Base-by-base conservation (phyloP, 2,888 invertebrate species). In the Ennomos erosarius region DNA sequence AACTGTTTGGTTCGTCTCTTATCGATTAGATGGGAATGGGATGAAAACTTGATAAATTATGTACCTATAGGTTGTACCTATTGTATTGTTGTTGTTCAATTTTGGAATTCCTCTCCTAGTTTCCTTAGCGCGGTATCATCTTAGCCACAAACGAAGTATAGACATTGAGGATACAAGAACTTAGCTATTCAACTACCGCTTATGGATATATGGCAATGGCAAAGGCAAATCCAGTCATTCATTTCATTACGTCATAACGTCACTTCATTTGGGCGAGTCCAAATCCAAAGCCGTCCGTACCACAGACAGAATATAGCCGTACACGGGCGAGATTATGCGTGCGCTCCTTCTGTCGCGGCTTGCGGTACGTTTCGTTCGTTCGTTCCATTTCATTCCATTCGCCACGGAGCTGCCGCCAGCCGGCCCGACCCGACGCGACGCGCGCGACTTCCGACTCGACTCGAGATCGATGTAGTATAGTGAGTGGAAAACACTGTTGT, bases 401-500 rank as follows among this genome's bases (percentile, higher is more conserved):
- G 79, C 74, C 70, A 78, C 77, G 73, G 74, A 69, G 38, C 39
- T 33, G 62, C 50, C 40, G 56, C 49, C 12, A 6, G 26, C 26
- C 26, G 26, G 6, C 26, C 16, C 16, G 16, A 1, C 16, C 16
- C 1, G 3, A 16, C 16, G 16, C 26, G 65, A 67, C 69, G 74
- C 71, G 73, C 74, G 73, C 73, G 72, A 74, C 74, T 75, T 74
- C 74, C 73, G 76, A 79, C 3, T 16, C 16, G n/a, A 4, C 1
- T 26, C 26, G 26, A 16, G 71, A 77, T 77, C 86, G 86, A 87
- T 87, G 84, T 83, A 76, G 72, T 57, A 46, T 45, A 76, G 78
- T 76, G 79, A 78, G 78, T 76, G 79, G 71, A 77, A 78, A 80
- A 80, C 79, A 81, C 79, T 81, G 81, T 84, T 80, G 80, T 78